A percentile compares a stretch with the other conserved stretches of the same genome.
These are phyloP conservation scores for Spermophilus dauricus DNA, from an alignment of 2,113 vertebrate species.

Conservation along the genomic window DNA sequence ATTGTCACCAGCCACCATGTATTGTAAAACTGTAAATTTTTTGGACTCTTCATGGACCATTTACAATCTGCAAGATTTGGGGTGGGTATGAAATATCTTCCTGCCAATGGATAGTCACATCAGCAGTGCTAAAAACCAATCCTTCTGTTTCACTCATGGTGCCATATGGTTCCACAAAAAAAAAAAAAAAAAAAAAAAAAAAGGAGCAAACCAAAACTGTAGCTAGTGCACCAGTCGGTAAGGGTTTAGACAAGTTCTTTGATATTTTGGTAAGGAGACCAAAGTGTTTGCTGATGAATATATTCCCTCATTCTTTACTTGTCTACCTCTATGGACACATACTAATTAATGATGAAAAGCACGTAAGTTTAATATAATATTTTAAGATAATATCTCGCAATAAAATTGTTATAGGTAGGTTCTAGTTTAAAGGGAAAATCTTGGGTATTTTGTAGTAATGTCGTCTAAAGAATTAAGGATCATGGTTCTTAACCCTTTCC, in stretches of 20 bases:
- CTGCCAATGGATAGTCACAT: conserved; percentile 33
- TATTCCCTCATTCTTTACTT: conserved; percentile 5
- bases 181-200: background rate
- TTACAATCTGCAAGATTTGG: conserved; percentile 46
- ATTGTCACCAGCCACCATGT: background rate
- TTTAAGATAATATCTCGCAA: conserved; percentile 42
- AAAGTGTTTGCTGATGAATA: background rate
- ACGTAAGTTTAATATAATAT: background rate
- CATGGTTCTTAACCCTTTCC: conserved; percentile 1
- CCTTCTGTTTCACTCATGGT: conserved; percentile 52
- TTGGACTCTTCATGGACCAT: conserved; percentile 27
- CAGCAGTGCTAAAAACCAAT: conserved; percentile 60
- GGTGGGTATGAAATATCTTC: background rate
- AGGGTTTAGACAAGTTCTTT: conserved; percentile 10
- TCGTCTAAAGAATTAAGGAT: conserved; percentile 56
- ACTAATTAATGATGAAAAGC: background rate
- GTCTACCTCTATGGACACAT: background rate
- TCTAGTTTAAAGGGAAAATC: conserved; percentile 11
- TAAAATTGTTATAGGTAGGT: conserved; percentile 32
- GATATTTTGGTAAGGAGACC: background rate
- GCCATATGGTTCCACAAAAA: conserved; percentile 47
- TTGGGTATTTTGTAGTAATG: conserved; percentile 4
- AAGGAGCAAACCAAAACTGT: conserved; percentile 32
- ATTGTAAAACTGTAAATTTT: conserved; percentile 17
- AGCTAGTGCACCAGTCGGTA: conserved; percentile 17